Base-by-base conservation (phyloP, 2,888 invertebrate species). In the Tribolium freemani region DNA sequence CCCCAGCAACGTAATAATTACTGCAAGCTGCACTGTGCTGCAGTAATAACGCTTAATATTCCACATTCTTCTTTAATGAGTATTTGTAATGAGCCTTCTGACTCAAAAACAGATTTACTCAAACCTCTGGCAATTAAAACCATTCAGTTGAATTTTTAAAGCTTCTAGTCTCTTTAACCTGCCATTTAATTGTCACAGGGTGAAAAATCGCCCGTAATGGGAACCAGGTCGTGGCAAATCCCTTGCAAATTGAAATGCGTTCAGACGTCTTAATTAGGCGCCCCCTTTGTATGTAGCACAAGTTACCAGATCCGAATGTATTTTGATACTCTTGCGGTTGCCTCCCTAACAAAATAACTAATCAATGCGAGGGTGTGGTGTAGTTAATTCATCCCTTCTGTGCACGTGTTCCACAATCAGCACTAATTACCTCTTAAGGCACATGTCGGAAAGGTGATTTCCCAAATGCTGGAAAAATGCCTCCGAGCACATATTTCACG, bases 401-500 rank as follows among this genome's bases (percentile, higher is more conserved):
- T 63, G 54, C 64, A 64, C 64, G 64, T 64, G 64, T 64, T 45
- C n/a, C 21, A 16, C 48, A 64, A 64, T 64, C 54, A 51, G 38
- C 51, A 10, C 30, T 63, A 63, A 63, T 63, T 63, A 9, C 2
- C 44, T 16, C 13, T 16, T 16, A 13, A 63, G 8, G 46, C 50
- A 8, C 20, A n/a, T 11, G 44, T n/a, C 44, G 16, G n/a, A n/a
- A n/a, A n/a, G 8, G 38, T 51, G 38, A 48, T 51, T 51, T 10
- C 13, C n/a, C 16, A 51, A 63, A 51, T 1, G 64, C 70, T 73
- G 73, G 45, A 74, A 76, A 75, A 76, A 76, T 67, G 73, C 68
- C 44, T 53, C 72, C 69, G 71, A 71, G 67, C 74, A 66, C 74
- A 76, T 77, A 76, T 77, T 77, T 77, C 71, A 74, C 67, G 76